Evolutionary conservation across 53 echinoderm and acorn worm genomes (phyloP), one percentile per base, ranked within the genome.

Genomic region (Luidia sarsii): DNA sequence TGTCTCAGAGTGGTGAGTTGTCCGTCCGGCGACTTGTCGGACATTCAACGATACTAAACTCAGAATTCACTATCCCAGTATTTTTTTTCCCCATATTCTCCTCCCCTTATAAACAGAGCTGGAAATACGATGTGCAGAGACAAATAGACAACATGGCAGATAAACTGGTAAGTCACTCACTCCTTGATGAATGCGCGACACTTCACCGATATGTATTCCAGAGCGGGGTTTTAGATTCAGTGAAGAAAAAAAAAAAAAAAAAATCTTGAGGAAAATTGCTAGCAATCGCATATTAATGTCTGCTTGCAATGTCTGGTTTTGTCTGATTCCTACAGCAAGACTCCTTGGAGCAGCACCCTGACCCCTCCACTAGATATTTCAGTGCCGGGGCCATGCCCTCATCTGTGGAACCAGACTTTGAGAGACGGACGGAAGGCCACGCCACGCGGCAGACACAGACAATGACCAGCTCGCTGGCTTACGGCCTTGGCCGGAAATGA

Each of bases 61-160:
- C n/a, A n/a, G n/a, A n/a, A n/a, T n/a, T n/a, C n/a, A n/a, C n/a
- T n/a, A n/a, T n/a, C n/a, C n/a, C n/a, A n/a, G n/a, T 20, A 14
- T 14, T 1, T 39, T n/a, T 32, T 34, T 73, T 56, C 29, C 13
- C 43, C 3, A 3, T 38, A 29, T 7, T 55, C 29, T 0, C 2
- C 25, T 36, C 79, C 21, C 7, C 38, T 69, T 83, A 66, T 64
- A 33, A 45, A 59, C 93, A 93, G 93, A 70, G 43, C 39, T 93
- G 93, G 93, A 93, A 90, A 50, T 93, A 86, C 83, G 93, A 93
- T 72, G 79, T 93, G 23, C 71, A 83, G 41, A 86, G 87, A 54
- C 93, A 93, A 72, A 93, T 93, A 18, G 53, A 86, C 13, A 67
- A 83, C 61, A 83, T 93, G 50, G 82, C 70, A 8, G 70, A 93